phyloP scores from a whole-genome alignment of 2,797 vertebrate genomes.

The Otus scops region DNA sequence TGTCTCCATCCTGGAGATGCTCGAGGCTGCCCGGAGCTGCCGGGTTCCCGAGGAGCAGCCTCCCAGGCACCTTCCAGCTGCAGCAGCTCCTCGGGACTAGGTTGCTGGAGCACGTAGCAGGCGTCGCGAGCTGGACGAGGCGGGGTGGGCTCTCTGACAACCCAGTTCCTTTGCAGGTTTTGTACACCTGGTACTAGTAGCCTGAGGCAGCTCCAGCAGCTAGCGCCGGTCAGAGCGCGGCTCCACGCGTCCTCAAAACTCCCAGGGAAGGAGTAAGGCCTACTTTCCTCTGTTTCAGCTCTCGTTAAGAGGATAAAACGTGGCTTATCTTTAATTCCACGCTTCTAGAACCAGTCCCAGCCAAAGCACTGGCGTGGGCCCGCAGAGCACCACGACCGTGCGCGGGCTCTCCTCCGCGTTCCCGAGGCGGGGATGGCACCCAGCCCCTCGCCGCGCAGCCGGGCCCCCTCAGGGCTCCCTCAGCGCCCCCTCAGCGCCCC shows the following conservation, averaged over 20 bases:
- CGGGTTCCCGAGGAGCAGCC: neutral
- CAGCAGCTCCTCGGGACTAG: fast-evolving
- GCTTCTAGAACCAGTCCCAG: neutral
- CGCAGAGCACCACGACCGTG: fast-evolving
- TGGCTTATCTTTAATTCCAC: fast-evolving
- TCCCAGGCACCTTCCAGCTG: neutral
- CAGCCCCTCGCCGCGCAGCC: too few relatives aligned
- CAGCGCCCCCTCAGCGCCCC: too few relatives aligned
- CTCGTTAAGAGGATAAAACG: neutral
- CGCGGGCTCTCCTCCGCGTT: fast-evolving
- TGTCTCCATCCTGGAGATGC: too few relatives aligned
- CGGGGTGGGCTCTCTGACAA: neutral
- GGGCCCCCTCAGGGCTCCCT: too few relatives aligned
- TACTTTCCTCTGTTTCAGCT: neutral
- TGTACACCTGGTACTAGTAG: too few relatives aligned
- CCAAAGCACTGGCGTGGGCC: fast-evolving
- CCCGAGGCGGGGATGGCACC: fast-evolving
- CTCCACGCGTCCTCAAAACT: neutral
- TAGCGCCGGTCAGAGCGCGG: fast-evolving
- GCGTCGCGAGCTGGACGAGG: fast-evolving
- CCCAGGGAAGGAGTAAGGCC: too few relatives aligned
- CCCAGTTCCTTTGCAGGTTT: fast-evolving
- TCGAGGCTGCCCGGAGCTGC: neutral
- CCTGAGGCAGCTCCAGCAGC: neutral
- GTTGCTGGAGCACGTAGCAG: fast-evolving